phyloP scores from a whole-genome alignment of 2,888 invertebrate genomes.

The Netelia virgata region DNA sequence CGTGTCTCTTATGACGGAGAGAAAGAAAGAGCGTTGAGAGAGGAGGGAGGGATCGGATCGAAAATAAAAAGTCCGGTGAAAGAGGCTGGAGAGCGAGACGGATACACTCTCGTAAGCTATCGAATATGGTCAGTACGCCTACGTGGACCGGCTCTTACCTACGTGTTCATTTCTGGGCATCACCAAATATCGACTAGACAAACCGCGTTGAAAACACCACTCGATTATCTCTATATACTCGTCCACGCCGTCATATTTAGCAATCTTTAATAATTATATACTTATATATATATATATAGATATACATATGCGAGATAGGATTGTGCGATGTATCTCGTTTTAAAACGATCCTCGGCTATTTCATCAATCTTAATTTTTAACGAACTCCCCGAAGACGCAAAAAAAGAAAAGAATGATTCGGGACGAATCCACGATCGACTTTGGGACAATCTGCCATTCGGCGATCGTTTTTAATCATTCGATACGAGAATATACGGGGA shows the following conservation, averaged over 20 bases:
- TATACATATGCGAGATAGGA: not conserved
- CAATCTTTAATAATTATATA: conserved; percentile 41
- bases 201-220: conserved; percentile 59
- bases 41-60: not conserved
- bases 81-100: conserved; percentile 34
- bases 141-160: conserved; percentile 76
- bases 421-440: not conserved
- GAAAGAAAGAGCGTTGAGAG: conserved; percentile 28
- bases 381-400: conserved; percentile 2
- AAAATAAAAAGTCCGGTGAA: conserved; percentile 18
- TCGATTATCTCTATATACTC: conserved; percentile 54
- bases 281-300: not conserved
- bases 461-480: not conserved
- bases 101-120: conserved; percentile 59
- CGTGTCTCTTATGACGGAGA: conserved; percentile 13
- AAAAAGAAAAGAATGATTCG: not conserved
- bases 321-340: not conserved
- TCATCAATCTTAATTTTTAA: conserved; percentile 20
- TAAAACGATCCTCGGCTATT: conserved; percentile 14
- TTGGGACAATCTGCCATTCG: conserved; percentile 10
- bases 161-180: conserved; percentile 74
- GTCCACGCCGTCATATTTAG: conserved; percentile 51
- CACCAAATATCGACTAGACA: conserved; percentile 82
- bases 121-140: conserved; percentile 80
- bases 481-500: conserved; percentile 4